Conservation (phyloP, 2,888 invertebrate species). For the Epicampocera succincta region DNA sequence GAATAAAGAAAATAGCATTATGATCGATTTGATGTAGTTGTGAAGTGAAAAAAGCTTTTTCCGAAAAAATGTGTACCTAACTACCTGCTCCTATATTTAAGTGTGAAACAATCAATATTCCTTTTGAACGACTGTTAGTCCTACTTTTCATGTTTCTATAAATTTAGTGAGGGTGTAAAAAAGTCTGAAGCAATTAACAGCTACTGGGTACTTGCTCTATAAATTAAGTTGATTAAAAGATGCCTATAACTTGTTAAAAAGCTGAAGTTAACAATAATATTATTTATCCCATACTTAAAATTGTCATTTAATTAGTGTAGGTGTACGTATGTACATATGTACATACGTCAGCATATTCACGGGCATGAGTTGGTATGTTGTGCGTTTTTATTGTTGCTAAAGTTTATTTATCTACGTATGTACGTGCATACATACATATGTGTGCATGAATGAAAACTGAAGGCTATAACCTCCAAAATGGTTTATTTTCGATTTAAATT, state of each 20-base stretch:
- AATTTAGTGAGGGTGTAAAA: conserved; percentile 35
- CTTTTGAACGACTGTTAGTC: conserved; percentile 37
- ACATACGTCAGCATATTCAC: not conserved
- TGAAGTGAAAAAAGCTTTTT: conserved; percentile 46
- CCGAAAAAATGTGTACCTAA: conserved; percentile 64
- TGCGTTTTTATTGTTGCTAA: conserved; percentile 7
- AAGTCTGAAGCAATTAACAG: conserved; percentile 4
- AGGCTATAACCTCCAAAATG: conserved; percentile 64
- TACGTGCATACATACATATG: not conserved
- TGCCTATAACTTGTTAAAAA: not conserved
- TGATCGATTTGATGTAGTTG: conserved; percentile 48
- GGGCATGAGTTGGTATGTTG: conserved; percentile 10
- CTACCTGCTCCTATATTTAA: conserved; percentile 61
- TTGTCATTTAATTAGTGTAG: conserved; percentile 46
- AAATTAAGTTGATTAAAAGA: not conserved
- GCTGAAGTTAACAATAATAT: conserved; percentile 12
- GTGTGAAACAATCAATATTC: conserved; percentile 66
- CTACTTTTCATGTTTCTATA: conserved; percentile 2
- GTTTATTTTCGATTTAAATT: conserved; percentile 36
- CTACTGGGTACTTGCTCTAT: not conserved
- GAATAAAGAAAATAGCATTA: conserved; percentile 12
- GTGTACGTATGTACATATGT: conserved; percentile 9
- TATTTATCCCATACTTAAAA: conserved; percentile 33
- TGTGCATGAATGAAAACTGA: conserved; percentile 44
- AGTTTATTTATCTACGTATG: conserved; percentile 12